A percentile compares a stretch with the other conserved stretches of the same genome.
phyloP scores from a whole-genome alignment of 1,140 invertebrate genomes.

The Drosophila suzukii region DNA sequence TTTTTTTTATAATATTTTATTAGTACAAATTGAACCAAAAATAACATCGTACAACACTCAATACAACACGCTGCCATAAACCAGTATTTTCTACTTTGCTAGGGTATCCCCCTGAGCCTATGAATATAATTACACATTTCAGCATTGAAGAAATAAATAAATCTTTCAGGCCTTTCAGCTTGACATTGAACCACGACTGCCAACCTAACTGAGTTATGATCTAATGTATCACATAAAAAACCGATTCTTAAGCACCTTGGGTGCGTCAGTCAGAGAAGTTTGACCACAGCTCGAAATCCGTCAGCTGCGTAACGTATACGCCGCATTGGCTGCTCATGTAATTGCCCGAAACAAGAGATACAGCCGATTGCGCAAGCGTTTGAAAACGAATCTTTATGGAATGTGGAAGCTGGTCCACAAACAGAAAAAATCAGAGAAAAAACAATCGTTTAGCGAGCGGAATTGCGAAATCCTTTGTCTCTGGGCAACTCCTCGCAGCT shows the following conservation, averaged over 20 bases:
- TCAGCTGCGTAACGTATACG: conserved; percentile 43
- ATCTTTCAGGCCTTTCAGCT: conserved; percentile 26
- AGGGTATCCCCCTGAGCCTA: conserved; percentile 13
- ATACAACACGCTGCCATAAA: no score
- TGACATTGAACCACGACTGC: conserved; percentile 41
- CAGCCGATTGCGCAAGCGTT: conserved; percentile 29
- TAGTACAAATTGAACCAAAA: no score
- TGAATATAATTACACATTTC: conserved; percentile 38
- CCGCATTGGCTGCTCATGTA: conserved; percentile 42
- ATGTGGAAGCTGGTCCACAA: conserved; percentile 42
- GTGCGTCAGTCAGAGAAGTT: conserved; percentile 47
- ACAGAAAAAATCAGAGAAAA: neutral
- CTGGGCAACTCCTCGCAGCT: conserved; percentile 52
- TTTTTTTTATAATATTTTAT: no score
- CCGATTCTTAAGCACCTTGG: conserved; percentile 35
- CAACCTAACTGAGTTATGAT: conserved; percentile 46
- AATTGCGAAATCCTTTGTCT: conserved; percentile 51
- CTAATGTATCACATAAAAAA: conserved; percentile 23
- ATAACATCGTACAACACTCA: no score
- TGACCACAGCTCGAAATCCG: conserved; percentile 16
- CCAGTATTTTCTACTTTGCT: neutral
- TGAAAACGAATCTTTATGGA: conserved; percentile 47
- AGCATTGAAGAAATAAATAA: conserved; percentile 41
- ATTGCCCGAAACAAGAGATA: conserved; percentile 39
- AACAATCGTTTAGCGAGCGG: conserved; percentile 34